phyloP scores from a whole-genome alignment of 2,797 vertebrate genomes.

The Diplodus puntazzo region DNA sequence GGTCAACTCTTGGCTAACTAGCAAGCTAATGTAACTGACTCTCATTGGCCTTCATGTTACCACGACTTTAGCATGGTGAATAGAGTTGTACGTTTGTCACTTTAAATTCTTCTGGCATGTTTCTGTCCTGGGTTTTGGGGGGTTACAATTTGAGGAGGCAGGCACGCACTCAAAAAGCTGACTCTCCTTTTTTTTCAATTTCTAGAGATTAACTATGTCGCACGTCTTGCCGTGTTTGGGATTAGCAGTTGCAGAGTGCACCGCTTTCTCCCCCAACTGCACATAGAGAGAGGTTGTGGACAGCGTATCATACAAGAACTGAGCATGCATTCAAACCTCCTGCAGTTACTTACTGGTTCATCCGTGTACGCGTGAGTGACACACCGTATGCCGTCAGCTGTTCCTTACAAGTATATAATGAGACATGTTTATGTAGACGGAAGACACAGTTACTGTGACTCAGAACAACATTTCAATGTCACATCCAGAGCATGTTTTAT shows the following conservation, averaged over 20 bases:
- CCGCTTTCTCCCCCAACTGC: not conserved
- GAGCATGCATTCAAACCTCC: not conserved
- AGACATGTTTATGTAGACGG: not conserved
- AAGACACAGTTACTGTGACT: conserved; percentile 6
- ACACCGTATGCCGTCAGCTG: not conserved
- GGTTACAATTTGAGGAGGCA: not conserved
- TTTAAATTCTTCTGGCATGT: not conserved
- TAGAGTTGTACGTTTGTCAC: not conserved
- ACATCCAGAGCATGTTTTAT: conserved; percentile 7
- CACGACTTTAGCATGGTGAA: not conserved
- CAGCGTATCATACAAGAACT: not conserved
- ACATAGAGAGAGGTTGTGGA: not conserved
- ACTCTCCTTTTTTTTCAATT: not conserved
- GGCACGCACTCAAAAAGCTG: not conserved
- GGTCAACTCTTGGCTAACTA: not conserved
- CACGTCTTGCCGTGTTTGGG: not conserved
- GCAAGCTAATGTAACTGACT: not conserved
- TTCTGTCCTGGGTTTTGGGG: not conserved
- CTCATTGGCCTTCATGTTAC: not conserved
- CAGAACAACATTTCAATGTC: conserved; percentile 17
- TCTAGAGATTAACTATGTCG: not conserved
- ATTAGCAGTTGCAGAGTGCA: not conserved
- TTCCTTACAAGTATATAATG: not conserved
- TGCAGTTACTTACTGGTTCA: not conserved
- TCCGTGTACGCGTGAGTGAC: not conserved